Evolutionary conservation across 2,113 vertebrate species (phyloP).

Genomic region (Zosterops hypoxanthus): DNA sequence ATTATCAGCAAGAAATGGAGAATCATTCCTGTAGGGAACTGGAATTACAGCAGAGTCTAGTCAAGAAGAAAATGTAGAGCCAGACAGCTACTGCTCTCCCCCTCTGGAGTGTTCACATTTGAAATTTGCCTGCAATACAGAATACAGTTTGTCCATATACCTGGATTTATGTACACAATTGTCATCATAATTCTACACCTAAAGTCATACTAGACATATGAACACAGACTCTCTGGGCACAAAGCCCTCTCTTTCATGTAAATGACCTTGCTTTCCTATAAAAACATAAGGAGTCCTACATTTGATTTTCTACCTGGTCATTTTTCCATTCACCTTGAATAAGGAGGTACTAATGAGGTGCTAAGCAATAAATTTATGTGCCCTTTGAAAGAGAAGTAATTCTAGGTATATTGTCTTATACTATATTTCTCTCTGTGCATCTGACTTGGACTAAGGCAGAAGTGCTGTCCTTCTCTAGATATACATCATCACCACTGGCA

Average conservation of each 20-base stretch:
- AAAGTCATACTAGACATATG: not conserved
- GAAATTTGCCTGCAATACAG: not conserved
- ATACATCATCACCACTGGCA: not conserved
- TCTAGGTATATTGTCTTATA: not conserved
- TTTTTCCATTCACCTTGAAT: not conserved
- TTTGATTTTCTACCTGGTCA: not conserved
- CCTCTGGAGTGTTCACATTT: not conserved
- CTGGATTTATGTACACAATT: not conserved
- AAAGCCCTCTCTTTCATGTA: not conserved
- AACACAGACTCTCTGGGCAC: not conserved
- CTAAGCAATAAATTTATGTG: not conserved
- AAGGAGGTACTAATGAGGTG: not conserved
- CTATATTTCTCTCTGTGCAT: not conserved
- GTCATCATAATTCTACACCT: not conserved
- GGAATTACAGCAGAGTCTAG: not conserved
- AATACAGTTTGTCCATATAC: not conserved
- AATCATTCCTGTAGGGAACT: not conserved
- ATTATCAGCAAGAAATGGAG: not conserved
- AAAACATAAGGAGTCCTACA: not conserved
- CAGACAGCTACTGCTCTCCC: not conserved
- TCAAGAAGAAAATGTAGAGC: not conserved
- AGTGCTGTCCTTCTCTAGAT: not conserved
- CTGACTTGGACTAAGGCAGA: not conserved
- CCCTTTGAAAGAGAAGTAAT: not conserved
- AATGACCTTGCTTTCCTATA: not conserved